Evolutionary conservation across 2,797 vertebrate genomes (phyloP).

Genomic region (Peromyscus attwateri): DNA sequence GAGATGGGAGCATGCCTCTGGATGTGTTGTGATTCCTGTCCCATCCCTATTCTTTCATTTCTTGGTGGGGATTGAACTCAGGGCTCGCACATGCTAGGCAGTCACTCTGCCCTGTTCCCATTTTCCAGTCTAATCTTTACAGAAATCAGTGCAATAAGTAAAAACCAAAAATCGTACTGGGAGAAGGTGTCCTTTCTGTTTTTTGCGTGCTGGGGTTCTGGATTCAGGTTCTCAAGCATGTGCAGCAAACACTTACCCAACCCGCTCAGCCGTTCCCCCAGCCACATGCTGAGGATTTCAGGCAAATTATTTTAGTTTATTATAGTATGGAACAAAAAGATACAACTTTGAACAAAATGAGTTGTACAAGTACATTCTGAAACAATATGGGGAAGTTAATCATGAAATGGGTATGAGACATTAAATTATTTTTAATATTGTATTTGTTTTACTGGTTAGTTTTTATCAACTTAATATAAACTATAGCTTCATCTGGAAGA

Average conservation of each 20-base stretch:
- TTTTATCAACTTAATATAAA: neutral
- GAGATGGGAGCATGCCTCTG: constrained; percentile 2
- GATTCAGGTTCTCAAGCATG: neutral
- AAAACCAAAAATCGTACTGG: neutral
- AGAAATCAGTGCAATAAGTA: neutral
- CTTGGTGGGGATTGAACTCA: neutral
- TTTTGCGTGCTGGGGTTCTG: neutral
- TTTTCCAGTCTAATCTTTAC: constrained; percentile 33
- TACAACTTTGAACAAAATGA: constrained; percentile 38
- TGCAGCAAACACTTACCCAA: neutral
- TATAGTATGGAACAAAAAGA: constrained; percentile 12
- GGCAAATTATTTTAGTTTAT: constrained; percentile 47
- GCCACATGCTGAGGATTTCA: constrained; percentile 9
- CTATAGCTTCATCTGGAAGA: neutral
- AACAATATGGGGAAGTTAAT: constrained; percentile 11
- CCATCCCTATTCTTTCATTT: neutral
- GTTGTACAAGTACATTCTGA: constrained; percentile 49
- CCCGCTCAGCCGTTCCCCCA: neutral
- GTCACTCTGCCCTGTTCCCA: neutral
- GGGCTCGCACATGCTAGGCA: neutral
- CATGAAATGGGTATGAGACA: constrained; percentile 20
- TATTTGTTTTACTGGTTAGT: neutral
- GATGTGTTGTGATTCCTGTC: neutral
- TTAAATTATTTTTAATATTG: constrained; percentile 34
- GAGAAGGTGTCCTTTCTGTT: constrained; percentile 10